Base-by-base conservation (phyloP, 2,113 vertebrate species). In the Sapajus apella region DNA sequence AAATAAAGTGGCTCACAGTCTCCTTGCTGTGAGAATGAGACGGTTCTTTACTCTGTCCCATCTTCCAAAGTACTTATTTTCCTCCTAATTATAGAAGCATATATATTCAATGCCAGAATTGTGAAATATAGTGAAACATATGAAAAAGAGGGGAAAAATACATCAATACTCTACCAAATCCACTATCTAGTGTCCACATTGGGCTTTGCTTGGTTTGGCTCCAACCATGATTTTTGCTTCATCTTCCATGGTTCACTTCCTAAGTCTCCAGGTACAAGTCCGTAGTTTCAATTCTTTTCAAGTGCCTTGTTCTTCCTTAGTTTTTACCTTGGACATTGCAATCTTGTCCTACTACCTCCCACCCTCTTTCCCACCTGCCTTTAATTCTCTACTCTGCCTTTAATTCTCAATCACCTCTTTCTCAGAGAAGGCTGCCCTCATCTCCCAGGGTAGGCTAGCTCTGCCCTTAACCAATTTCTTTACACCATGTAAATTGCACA, bases 111-210 rank as follows among this genome's bases (percentile, higher is more conserved):
- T 58, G 11, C 4, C 52, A 79, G 66, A 87, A 73, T 2, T 23
- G 1, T 82, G 32, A 86, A 76, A 25, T 50, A 40, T 1, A 81
- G 66, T 70, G 50, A 58, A 68, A 85, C 58, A 11, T 11, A 30
- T 81, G n/a, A n/a, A n/a, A 37, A 52, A 8, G 2, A 16, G 52
- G 27, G 37, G 25, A 6, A 32, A 77, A 83, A 52, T 21, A 50
- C 1, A 18, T 4, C 32, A n/a, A 27, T 2, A 18, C 10, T 64
- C 32, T 32, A 50, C 5, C 30, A 47, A 64, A 32, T 8, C 3
- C 1, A 30, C 10, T 23, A 47, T 0, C 3, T 17, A 8, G n/a
- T 58, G 13, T 75, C 43, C 40, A 2, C 21, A 35, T 2, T 4
- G 25, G 45, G 13, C 17, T 20, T n/a, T 11, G 5, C 45, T 14